phyloP scores from a whole-genome alignment of 2,113 vertebrate genomes.

The Ellobius talpinus region DNA sequence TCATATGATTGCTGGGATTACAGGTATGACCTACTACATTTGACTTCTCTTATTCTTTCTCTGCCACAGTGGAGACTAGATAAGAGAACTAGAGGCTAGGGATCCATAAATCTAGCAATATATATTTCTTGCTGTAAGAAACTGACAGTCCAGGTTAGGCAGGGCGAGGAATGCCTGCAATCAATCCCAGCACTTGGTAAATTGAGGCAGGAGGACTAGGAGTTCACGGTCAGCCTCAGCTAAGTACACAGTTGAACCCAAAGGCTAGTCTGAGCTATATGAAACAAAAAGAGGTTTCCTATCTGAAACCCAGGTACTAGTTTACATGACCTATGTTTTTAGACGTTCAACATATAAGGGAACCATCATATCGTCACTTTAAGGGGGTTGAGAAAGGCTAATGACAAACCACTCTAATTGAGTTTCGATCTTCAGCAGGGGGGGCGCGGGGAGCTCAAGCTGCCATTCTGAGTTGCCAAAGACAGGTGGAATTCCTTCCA shows the following conservation, averaged over 20 bases:
- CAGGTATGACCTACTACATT: background rate
- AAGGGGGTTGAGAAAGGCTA: conserved; percentile 44
- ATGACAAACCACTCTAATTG: conserved; percentile 27
- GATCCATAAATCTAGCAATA: background rate
- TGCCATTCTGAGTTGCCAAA: background rate
- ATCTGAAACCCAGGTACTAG: background rate
- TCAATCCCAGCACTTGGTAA: background rate
- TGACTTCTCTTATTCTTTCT: conserved; percentile 3
- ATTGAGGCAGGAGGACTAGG: background rate
- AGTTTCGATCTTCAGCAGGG: conserved; percentile 13
- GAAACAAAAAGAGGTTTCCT: background rate
- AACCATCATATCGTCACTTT: background rate
- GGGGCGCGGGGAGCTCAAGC: background rate
- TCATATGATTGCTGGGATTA: background rate
- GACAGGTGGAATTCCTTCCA: conserved; percentile 76
- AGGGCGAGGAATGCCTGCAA: background rate
- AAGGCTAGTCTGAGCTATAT: background rate
- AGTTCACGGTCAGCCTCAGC: background rate
- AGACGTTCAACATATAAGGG: background rate
- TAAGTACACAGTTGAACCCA: background rate
- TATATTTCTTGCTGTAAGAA: background rate
- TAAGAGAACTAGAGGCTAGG: background rate
- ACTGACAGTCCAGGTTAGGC: background rate
- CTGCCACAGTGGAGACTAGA: background rate
- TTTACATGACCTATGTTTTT: conserved; percentile 47